These are phyloP conservation scores for Nemotelus pantherinus DNA, from an alignment of 2,888 invertebrate genomes.

Conservation along the genomic window DNA sequence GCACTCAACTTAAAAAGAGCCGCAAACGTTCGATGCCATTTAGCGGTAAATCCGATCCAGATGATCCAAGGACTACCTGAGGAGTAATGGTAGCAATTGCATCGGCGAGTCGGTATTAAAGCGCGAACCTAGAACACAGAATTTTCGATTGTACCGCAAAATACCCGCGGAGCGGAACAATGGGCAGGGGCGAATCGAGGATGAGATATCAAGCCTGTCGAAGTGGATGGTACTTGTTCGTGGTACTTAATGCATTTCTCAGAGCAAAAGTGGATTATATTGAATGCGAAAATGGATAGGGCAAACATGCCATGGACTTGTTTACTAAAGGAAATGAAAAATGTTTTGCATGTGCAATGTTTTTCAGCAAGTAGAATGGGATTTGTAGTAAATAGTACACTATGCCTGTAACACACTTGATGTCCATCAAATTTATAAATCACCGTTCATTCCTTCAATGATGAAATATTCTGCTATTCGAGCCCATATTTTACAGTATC, in stretches of 20 bases:
- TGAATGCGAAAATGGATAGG: not conserved
- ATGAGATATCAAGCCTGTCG: conserved; percentile 28
- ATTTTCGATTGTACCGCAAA: conserved; percentile 40
- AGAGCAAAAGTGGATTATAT: conserved; percentile 10
- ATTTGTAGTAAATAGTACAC: no score
- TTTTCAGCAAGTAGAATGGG: no score
- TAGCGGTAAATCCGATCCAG: conserved; percentile 40
- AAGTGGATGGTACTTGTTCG: conserved; percentile 14
- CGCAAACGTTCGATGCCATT: conserved; percentile 32
- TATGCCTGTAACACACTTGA: no score
- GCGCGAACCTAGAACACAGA: conserved; percentile 36
- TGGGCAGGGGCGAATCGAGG: conserved; percentile 28
- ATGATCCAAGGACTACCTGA: conserved; percentile 43
- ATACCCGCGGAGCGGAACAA: conserved; percentile 37
- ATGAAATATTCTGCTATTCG: no score
- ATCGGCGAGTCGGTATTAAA: conserved; percentile 36
- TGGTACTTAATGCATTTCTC: conserved; percentile 21
- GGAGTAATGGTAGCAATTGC: conserved; percentile 42
- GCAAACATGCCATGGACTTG: not conserved
- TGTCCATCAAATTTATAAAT: no score
- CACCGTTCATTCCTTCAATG: no score
- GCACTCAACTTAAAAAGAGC: conserved; percentile 30
- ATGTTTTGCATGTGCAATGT: no score
- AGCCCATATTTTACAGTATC: no score
- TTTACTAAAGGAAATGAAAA: not conserved